A percentile compares a stretch with the other conserved stretches of the same genome.
Evolutionary conservation across 2,888 invertebrate genomes (phyloP).

Genomic region (Drosophila recens): DNA sequence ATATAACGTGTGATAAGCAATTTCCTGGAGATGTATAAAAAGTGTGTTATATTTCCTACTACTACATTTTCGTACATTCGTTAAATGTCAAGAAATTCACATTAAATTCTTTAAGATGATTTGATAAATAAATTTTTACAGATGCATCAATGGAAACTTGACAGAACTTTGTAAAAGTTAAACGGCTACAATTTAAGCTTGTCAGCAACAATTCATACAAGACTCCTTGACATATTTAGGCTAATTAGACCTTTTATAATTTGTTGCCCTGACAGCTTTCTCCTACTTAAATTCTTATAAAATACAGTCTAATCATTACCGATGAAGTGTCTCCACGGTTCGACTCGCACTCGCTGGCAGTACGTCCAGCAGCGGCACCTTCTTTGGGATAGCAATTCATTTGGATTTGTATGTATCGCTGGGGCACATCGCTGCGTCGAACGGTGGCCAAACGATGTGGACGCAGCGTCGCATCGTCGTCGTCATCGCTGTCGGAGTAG

Average conservation of each 20-base stretch:
- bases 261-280: not conserved
- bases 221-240: not conserved
- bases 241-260: no score
- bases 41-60: no score
- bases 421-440: conserved; percentile 82
- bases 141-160: no score
- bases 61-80: no score
- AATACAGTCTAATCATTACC: conserved; percentile 37
- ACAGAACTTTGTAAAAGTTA: no score
- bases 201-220: not conserved
- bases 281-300: not conserved
- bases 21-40: not conserved
- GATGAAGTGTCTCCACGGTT: conserved; percentile 79
- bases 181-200: no score
- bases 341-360: conserved; percentile 76
- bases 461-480: conserved; percentile 80
- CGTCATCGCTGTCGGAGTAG: conserved; percentile 83
- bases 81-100: no score
- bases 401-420: conserved; percentile 84
- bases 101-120: no score
- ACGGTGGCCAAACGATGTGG: conserved; percentile 83
- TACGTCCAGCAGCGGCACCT: conserved; percentile 27
- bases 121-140: no score
- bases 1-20: conserved; percentile 3
- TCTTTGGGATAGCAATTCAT: conserved; percentile 85